phyloP scores from a whole-genome alignment of 1,140 invertebrate genomes.

The Ruditapes philippinarum region DNA sequence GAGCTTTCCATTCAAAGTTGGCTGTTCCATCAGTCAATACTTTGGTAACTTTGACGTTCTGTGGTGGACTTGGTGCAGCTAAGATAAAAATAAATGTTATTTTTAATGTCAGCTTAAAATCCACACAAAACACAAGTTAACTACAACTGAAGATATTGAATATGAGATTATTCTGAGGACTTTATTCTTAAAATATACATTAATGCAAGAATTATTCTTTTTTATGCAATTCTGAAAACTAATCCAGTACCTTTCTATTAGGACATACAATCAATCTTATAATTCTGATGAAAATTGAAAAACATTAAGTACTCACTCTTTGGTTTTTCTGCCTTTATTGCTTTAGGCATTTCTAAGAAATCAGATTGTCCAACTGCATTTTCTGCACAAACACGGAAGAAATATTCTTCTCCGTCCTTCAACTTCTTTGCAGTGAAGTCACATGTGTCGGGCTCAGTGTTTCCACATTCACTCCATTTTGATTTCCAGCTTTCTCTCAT shows the following conservation, averaged over 20 bases:
- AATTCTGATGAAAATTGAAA: no score
- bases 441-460: conserved; percentile 72
- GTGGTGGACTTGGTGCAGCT: conserved; percentile 96
- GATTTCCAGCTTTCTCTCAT: conserved; percentile 89
- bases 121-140: no score
- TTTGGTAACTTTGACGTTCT: conserved; percentile 88
- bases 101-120: not conserved
- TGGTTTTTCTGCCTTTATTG: conserved; percentile 94
- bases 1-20: conserved; percentile 95
- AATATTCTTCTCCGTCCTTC: conserved; percentile 96
- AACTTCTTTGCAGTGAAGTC: conserved; percentile 87
- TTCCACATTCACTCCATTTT: conserved; percentile 75
- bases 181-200: not conserved
- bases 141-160: not conserved
- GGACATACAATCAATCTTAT: no score
- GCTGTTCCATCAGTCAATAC: conserved; percentile 91
- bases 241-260: no score
- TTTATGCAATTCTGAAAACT: no score
- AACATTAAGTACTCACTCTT: conserved; percentile 83
- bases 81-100: conserved; percentile 85
- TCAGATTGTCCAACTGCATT: conserved; percentile 98
- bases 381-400: conserved; percentile 98
- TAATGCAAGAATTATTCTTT: not conserved
- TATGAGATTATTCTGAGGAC: not conserved
- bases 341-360: conserved; percentile 92